Conservation (phyloP, 1,140 invertebrate species). For the Manduca sexta region DNA sequence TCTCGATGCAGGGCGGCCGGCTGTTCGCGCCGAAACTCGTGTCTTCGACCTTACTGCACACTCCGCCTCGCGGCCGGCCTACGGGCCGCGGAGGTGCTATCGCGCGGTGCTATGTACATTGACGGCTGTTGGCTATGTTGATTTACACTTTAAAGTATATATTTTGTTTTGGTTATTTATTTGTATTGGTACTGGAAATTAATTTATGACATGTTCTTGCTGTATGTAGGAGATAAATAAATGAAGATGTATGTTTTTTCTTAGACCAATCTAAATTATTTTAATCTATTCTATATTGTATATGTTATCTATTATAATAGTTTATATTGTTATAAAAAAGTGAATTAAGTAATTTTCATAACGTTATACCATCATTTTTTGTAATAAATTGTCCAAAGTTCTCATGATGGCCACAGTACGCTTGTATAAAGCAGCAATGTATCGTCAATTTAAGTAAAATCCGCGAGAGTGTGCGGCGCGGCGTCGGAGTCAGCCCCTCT, state of each 20-base stretch:
- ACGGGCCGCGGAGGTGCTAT: not conserved
- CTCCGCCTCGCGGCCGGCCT: not conserved
- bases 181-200: too few species aligned
- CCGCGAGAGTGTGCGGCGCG: slow-evolving; percentile 7
- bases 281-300: too few species aligned
- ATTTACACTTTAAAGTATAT: not conserved
- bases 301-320: too few species aligned
- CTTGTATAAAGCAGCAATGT: slow-evolving; percentile 22
- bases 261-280: too few species aligned
- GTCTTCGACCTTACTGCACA: slow-evolving; percentile 18
- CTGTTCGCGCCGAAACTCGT: slow-evolving; percentile 8
- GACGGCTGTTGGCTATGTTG: not conserved
- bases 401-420: not conserved
- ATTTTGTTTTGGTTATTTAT: too few species aligned
- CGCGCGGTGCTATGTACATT: not conserved
- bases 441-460: slow-evolving; percentile 41
- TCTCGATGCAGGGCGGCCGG: slow-evolving; percentile 1
- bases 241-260: too few species aligned
- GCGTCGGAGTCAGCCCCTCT: slow-evolving; percentile 41
- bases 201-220: too few species aligned
- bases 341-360: too few species aligned
- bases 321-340: too few species aligned
- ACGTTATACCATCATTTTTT: too few species aligned
- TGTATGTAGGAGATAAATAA: too few species aligned
- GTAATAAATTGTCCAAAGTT: too few species aligned